Base-by-base conservation (phyloP, 2,888 invertebrate species). In the Pocota personata region DNA sequence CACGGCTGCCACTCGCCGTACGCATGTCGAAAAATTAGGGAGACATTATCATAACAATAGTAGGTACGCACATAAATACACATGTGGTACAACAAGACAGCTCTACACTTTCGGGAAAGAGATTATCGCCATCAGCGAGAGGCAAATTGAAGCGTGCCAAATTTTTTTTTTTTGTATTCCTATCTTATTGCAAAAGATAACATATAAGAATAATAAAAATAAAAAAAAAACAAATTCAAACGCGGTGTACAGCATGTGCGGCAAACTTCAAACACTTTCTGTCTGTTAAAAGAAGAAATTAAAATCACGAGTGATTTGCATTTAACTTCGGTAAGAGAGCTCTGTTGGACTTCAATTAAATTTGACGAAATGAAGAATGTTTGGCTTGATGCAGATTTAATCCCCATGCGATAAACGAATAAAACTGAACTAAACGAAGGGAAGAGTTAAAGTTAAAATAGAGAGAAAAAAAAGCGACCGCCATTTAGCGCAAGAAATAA, bases 41-140 rank as follows among this genome's bases (percentile, higher is more conserved):
- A 64, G 30, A 64, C 46, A 79, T 72, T 72, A 79, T 46, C 79
- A 79, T 79, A 72, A 72, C 79, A 79, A 79, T 79, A 30, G 58
- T 27, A 73, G 52, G 62, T 77, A 40, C 40, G 57, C 46, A 48
- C 32, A 14, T 40, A 46, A 32, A 2, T 24, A 24, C 16, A 50
- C 32, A 32, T 35, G 37, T 52, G 46, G 43, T 6, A 14, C 40
- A 40, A 40, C 32, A 24, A 24, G 24, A 24, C 4, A 24, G 62
- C 52, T 32, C 55, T 12, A 21, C 55, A 40, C 62, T 55, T 46
- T 64, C 55, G 12, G 19, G 19, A 35, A 72, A 35, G n/a, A 57
- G 72, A 64, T 72, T 55, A 79, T 57, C 79, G 27, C 27, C 4
- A 12, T 48, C 7, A 14, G 58, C 16, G 32, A 55, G 57, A 8